Conservation (phyloP, 2,797 vertebrate genomes). For the Rhinella marina region DNA sequence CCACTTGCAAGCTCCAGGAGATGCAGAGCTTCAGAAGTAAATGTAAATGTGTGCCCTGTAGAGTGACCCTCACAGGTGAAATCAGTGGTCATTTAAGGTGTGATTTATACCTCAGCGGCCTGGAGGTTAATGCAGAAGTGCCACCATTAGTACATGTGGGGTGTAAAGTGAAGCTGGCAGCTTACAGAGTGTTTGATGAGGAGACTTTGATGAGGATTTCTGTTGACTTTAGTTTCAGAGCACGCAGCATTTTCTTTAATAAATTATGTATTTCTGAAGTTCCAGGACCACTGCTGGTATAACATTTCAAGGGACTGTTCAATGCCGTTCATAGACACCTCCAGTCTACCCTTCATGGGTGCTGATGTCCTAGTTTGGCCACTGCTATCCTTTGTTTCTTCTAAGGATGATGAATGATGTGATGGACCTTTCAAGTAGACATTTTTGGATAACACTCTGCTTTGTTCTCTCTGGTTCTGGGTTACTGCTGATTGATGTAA, state of each 20-base stretch:
- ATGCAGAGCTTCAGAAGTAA: not conserved
- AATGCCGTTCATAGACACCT: conserved; percentile 64
- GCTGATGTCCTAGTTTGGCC: conserved; percentile 61
- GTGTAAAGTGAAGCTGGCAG: conserved; percentile 43
- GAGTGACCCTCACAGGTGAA: not conserved
- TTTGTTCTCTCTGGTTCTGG: conserved; percentile 42
- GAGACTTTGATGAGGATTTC: conserved; percentile 45
- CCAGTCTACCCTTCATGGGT: conserved; percentile 66
- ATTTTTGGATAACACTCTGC: conserved; percentile 67
- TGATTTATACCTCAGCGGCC: conserved; percentile 38
- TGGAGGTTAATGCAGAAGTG: conserved; percentile 40
- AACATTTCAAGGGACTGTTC: conserved; percentile 66
- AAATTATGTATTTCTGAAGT: conserved; percentile 58
- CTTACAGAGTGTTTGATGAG: conserved; percentile 47
- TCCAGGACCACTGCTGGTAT: conserved; percentile 62
- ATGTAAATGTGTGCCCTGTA: conserved; percentile 9
- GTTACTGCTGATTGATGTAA: conserved; percentile 59
- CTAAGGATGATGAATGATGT: conserved; percentile 70
- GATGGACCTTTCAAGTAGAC: conserved; percentile 69
- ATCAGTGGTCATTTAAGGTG: conserved; percentile 22
- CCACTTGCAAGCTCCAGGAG: not conserved
- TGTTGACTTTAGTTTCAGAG: conserved; percentile 51
- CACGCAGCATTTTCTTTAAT: conserved; percentile 24
- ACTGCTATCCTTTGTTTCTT: conserved; percentile 65
- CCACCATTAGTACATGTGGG: conserved; percentile 45